phyloP scores from a whole-genome alignment of 2,888 invertebrate species.

The Apotomis turbidana region DNA sequence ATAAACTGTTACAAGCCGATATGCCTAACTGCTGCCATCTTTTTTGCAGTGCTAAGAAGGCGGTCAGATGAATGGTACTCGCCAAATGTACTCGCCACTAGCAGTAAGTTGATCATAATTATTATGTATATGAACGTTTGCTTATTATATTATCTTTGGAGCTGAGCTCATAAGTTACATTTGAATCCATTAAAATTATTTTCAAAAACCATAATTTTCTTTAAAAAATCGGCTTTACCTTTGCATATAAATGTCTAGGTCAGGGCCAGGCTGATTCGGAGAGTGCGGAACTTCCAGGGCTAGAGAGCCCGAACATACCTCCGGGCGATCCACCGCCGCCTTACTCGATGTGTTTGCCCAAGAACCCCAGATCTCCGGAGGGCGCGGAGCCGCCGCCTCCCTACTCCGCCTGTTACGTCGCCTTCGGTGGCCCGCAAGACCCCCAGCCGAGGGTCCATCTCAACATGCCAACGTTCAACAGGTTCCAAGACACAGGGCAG shows the following conservation, averaged over 20 bases:
- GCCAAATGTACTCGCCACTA: slow-evolving; percentile 63
- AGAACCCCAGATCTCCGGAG: slow-evolving; percentile 30
- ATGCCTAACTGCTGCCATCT: background rate
- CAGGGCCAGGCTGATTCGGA: background rate
- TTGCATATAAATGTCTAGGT: slow-evolving; percentile 1
- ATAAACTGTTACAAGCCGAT: background rate
- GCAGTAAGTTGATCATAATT: slow-evolving; percentile 56
- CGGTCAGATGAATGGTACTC: slow-evolving; percentile 62
- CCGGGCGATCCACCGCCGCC: slow-evolving; percentile 63
- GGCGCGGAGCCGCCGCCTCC: slow-evolving; percentile 66
- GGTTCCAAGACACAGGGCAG: slow-evolving; percentile 19
- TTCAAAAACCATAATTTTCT: no score
- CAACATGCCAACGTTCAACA: slow-evolving; percentile 40
- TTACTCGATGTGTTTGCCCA: slow-evolving; percentile 58
- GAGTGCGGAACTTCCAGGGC: background rate
- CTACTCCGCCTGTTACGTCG: slow-evolving; percentile 65
- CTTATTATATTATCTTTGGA: background rate
- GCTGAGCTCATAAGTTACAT: no score
- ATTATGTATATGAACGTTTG: background rate
- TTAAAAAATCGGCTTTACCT: background rate
- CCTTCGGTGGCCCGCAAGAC: slow-evolving; percentile 57
- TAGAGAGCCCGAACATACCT: background rate
- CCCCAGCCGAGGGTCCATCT: slow-evolving; percentile 57
- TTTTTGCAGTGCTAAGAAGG: slow-evolving; percentile 50
- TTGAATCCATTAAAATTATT: no score